Evolutionary conservation across 2,888 invertebrate species (phyloP).

Genomic region (Conops quadrifasciatus): DNA sequence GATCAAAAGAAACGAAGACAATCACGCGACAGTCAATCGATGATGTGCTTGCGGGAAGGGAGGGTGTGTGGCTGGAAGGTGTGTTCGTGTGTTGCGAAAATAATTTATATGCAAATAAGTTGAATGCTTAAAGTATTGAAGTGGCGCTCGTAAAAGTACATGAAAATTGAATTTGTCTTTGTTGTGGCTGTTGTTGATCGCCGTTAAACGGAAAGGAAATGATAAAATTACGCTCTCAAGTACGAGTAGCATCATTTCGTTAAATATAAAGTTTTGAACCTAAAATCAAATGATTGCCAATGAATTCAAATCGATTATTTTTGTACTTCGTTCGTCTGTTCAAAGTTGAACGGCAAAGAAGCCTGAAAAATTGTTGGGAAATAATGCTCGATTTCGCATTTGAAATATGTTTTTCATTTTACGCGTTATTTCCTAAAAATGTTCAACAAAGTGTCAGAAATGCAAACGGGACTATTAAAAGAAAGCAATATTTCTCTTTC

Average conservation of each 20-base stretch:
- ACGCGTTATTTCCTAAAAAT: too few relatives aligned
- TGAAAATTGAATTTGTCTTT: conserved; percentile 47
- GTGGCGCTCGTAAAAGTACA: conserved; percentile 14
- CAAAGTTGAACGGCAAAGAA: too few relatives aligned
- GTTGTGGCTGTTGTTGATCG: neutral
- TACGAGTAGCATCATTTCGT: neutral
- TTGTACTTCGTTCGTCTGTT: too few relatives aligned
- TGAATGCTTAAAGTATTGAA: conserved; percentile 52
- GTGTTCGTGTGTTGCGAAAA: conserved; percentile 44
- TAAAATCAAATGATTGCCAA: too few relatives aligned
- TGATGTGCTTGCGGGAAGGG: conserved; percentile 6
- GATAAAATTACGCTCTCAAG: neutral
- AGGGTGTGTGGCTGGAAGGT: conserved; percentile 44
- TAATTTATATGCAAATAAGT: conserved; percentile 61
- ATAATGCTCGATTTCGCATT: too few relatives aligned
- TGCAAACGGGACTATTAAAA: too few relatives aligned
- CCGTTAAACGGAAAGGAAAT: neutral
- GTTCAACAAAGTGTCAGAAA: too few relatives aligned
- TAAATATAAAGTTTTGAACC: neutral
- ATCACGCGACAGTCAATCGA: conserved; percentile 47
- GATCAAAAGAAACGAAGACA: conserved; percentile 58
- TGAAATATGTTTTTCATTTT: too few relatives aligned
- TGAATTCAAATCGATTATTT: too few relatives aligned
- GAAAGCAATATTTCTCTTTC: too few relatives aligned
- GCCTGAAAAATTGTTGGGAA: too few relatives aligned